Conservation (phyloP, 2,888 invertebrate genomes). For the Heliconius erato region DNA sequence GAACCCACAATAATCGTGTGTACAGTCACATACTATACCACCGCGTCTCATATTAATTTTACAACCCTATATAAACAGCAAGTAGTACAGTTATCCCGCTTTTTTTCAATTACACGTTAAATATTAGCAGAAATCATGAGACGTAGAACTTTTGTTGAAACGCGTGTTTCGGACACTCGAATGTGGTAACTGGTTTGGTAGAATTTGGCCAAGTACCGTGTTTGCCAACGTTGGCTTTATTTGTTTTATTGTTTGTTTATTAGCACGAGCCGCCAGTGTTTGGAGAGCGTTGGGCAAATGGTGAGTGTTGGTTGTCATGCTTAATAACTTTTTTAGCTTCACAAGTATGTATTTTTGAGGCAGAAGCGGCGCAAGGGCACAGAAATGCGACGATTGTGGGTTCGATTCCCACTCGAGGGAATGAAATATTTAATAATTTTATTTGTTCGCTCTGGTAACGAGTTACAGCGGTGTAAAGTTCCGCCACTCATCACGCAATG, state of each 20-base stretch:
- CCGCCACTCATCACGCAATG: not conserved
- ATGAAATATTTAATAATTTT: not conserved
- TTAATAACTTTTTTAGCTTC: no score
- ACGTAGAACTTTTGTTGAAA: constrained; percentile 36
- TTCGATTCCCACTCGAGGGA: not conserved
- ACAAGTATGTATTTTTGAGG: not conserved
- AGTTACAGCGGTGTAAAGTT: not conserved
- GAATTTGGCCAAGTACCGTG: constrained; percentile 44
- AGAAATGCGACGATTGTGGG: not conserved
- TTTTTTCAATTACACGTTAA: constrained; percentile 50
- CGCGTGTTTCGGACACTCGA: constrained; percentile 42
- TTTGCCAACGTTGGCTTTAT: constrained; percentile 34
- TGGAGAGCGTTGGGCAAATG: constrained; percentile 37
- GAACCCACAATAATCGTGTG: not conserved
- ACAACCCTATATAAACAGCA: constrained; percentile 6
- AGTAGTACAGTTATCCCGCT: constrained; percentile 24
- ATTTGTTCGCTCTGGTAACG: not conserved
- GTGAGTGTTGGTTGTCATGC: not conserved
- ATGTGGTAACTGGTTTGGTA: constrained; percentile 43
- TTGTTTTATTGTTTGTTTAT: constrained; percentile 45
- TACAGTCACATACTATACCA: not conserved
- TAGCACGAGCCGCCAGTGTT: constrained; percentile 46
- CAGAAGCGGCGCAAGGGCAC: not conserved
- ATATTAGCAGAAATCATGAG: constrained; percentile 50
- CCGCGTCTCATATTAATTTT: not conserved